Evolutionary conservation across 2,888 invertebrate genomes (phyloP), one percentile per base, ranked within the genome.

Genomic region (Hartigia nigra): DNA sequence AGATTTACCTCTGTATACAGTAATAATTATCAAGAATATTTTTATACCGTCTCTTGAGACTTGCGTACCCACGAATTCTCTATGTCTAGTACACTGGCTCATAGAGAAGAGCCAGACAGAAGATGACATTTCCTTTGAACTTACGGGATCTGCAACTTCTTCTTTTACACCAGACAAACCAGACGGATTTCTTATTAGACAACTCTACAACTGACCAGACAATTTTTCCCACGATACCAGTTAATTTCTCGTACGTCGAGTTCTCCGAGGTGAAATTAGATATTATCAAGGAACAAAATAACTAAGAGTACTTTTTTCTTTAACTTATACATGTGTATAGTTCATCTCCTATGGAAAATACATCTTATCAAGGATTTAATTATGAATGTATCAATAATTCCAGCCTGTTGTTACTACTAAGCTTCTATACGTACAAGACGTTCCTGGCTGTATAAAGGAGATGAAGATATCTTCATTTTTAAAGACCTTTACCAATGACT

Each of bases 381-480:
- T 55, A 23, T 55, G 9, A 5, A 9, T 2, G 55, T 55, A 55
- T 55, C 55, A 55, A 55, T 55, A 55, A 23, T 23, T 55, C 55
- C 55, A 55, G 55, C 23, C 23, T 55, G 55, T 55, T 23, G 55
- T 23, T 2, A 55, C 55, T 55, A 23, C 23, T 23, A 23, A 23
- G 23, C 55, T 55, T 2, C 23, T 55, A 9, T 55, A 9, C 55
- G 2, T 55, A 9, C 55, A 9, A 55, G 55, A 55, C 23, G 9
- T 5, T 55, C 23, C 2, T 23, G 23, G 5, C 23, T 55, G 23
- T 23, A 55, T 55, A 23, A 37, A 31, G 35, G 39, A 37, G 74
- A 72, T 69, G 75, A 72, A 12, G 81, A 85, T 84, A 85, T 83
- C 85, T 85, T 84, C 79, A 85, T 86, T 85, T 84, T 82, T 82